Base-by-base conservation (phyloP, 2,797 vertebrate genomes). In the Xerus rutilus region DNA sequence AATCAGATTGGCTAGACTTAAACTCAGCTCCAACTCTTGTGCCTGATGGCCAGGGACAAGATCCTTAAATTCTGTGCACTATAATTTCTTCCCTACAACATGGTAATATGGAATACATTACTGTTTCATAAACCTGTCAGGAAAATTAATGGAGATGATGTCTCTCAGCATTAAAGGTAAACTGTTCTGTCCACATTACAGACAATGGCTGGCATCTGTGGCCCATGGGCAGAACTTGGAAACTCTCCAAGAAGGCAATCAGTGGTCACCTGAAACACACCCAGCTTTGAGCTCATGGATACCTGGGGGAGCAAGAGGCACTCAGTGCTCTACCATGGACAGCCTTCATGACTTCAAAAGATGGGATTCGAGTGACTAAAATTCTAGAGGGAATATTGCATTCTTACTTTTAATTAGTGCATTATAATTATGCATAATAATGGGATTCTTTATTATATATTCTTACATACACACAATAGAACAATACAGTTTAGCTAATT, bases 81-180 rank as follows among this genome's bases (percentile, higher is more conserved):
- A 1, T 1, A 9, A 7, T 15, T 28, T 52, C 81, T 87, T 64
- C 35, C 69, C 20, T 43, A 4, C 18, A 2, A 1, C 7, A 11
- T 13, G 1, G 3, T 3, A 11, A 2, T 70, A 15, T 1, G 2
- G 17, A 49, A n/a, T 9, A 1, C 1, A n/a, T 35, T 1, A 4
- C 4, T 4, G 8, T 2, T 23, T 73, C 57, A 8, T 9, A 5
- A 4, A 5, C 45, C 54, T 81, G 0, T 7, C 0, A 7, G 47
- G 35, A 59, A 17, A 62, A 52, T 77, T 25, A n/a, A 45, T 62
- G 11, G 25, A 28, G 25, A 18, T 72, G 4, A 0, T 13, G 3
- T 64, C 67, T 39, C 5, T 25, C n/a, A 13, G 25, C 17, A 6
- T 30, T 67, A 52, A 91, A 57, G 35, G 3, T 11, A 3, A 91